Percentiles rank a stretch among this genome's conserved stretches.
These are phyloP conservation scores for Yponomeuta sedellus DNA, from an alignment of 2,888 invertebrate genomes.

Conservation along the genomic window DNA sequence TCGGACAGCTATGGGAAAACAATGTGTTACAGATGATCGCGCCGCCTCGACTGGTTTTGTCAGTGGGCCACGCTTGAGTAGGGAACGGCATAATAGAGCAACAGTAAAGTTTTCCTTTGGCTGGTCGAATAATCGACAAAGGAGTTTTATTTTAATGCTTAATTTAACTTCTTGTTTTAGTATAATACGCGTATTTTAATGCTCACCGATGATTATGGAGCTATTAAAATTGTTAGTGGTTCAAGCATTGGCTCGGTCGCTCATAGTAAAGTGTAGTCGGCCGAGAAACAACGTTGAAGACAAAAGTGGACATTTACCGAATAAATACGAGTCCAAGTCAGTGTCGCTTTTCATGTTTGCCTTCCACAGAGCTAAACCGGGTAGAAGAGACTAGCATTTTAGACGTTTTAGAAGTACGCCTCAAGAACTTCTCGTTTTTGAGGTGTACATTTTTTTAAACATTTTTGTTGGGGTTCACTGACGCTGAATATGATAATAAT, in stretches of 20 bases:
- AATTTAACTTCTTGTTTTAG: constrained; percentile 17
- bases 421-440: too few species aligned
- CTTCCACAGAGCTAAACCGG: constrained; percentile 23
- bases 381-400: not conserved
- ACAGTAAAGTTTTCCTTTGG: not conserved
- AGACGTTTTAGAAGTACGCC: too few species aligned
- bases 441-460: too few species aligned
- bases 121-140: not conserved
- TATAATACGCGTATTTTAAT: constrained; percentile 24
- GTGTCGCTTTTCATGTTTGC: constrained; percentile 36
- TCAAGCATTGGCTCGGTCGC: constrained; percentile 21
- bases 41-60: constrained; percentile 49
- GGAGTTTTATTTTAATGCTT: not conserved
- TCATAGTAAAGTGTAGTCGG: constrained; percentile 31
- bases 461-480: too few species aligned
- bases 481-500: too few species aligned
- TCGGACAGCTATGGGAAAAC: constrained; percentile 64
- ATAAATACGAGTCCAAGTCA: constrained; percentile 36
- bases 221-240: constrained; percentile 36
- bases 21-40: constrained; percentile 44
- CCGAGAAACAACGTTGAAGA: constrained; percentile 32
- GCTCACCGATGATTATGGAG: constrained; percentile 29
- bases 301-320: constrained; percentile 42
- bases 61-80: constrained; percentile 55
- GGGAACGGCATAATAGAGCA: not conserved